Percentiles rank a stretch among this genome's conserved stretches.
Evolutionary conservation across 2,797 vertebrate species (phyloP).

Genomic region (Smutsia gigantea): DNA sequence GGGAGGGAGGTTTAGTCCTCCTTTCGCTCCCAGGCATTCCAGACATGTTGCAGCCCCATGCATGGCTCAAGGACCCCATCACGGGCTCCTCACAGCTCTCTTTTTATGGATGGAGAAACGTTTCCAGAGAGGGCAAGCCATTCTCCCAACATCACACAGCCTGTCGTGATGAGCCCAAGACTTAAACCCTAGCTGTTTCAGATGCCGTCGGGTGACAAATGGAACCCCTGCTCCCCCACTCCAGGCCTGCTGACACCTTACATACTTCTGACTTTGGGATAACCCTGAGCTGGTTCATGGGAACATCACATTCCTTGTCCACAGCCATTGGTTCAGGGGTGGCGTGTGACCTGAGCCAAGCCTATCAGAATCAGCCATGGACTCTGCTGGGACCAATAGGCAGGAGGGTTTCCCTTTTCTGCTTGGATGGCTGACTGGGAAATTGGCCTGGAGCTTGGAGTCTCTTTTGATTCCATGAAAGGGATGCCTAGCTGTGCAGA

Average conservation of each 20-base stretch:
- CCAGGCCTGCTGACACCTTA: not conserved
- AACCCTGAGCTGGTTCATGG: not conserved
- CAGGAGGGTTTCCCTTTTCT: not conserved
- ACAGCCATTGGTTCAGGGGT: not conserved
- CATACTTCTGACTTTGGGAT: not conserved
- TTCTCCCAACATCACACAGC: not conserved
- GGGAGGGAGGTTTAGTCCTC: not conserved
- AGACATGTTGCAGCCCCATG: too few relatives aligned
- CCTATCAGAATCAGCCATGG: not conserved
- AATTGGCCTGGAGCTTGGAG: not conserved
- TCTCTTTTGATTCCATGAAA: not conserved
- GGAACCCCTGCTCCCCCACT: too few relatives aligned
- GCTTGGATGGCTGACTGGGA: not conserved
- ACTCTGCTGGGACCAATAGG: not conserved
- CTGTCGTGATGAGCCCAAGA: accelerated
- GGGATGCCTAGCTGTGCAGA: not conserved
- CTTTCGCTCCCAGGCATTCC: not conserved
- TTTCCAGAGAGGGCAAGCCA: not conserved
- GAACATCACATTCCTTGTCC: accelerated
- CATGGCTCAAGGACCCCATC: too few relatives aligned
- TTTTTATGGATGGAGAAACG: not conserved
- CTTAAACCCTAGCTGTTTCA: not conserved
- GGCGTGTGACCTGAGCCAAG: not conserved
- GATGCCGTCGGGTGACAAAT: not conserved
- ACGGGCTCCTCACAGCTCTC: not conserved